phyloP scores from a whole-genome alignment of 2,797 vertebrate species.

The Eutrigla gurnardus region DNA sequence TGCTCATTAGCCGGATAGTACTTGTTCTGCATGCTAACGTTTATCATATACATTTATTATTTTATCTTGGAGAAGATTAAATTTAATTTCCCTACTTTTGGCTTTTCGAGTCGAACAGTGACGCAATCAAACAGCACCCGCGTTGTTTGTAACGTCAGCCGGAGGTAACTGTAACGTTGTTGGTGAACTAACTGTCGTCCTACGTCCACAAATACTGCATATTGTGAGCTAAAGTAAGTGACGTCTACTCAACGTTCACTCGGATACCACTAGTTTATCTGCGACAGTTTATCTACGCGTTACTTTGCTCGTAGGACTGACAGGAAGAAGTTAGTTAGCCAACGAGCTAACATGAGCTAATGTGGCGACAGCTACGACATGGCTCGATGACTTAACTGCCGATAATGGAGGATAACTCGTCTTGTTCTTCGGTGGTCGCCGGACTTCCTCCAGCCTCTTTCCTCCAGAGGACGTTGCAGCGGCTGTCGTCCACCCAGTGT shows the following conservation, averaged over 20 bases:
- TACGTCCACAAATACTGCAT: background rate
- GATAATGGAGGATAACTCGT: conserved; percentile 62
- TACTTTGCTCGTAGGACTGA: background rate
- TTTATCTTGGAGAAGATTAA: fast-evolving
- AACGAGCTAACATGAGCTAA: conserved; percentile 26
- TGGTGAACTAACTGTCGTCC: background rate
- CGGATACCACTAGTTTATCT: background rate
- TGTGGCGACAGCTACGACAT: too few relatives aligned
- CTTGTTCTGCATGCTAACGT: fast-evolving
- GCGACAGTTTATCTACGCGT: background rate
- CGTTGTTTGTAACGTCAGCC: conserved; percentile 25
- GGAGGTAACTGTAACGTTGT: background rate
- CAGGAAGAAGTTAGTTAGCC: conserved; percentile 26
- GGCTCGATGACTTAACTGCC: background rate
- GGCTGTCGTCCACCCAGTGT: conserved; percentile 59
- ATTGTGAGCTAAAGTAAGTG: background rate
- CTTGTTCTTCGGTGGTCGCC: conserved; percentile 33
- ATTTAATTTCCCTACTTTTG: background rate
- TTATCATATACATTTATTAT: background rate
- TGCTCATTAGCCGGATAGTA: background rate
- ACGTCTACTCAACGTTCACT: background rate
- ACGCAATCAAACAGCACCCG: conserved; percentile 65
- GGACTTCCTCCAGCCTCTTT: conserved; percentile 42
- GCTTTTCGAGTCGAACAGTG: conserved; percentile 16
- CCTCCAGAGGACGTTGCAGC: conserved; percentile 70